Evolutionary conservation across 2,113 vertebrate species (phyloP), one percentile per base, ranked within the genome.

Genomic region (Leptobrachium leishanense): DNA sequence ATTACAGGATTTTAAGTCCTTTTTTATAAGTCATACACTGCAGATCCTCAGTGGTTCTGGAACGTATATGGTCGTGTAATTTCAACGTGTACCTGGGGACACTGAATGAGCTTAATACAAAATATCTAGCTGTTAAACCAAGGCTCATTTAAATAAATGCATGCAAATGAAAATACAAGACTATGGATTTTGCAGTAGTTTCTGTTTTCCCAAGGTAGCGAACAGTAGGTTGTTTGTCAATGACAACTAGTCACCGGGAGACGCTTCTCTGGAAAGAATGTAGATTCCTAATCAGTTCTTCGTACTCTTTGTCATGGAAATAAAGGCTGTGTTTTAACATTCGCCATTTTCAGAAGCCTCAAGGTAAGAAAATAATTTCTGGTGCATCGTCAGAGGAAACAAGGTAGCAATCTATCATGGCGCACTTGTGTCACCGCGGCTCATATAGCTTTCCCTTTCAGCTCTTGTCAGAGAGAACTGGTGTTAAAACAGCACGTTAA

Each of bases 231-330:
- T 50, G 46, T 50, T 50, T 50, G 8, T 50, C 46, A 50, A 50
- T 50, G 46, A 50, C 46, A 8, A 50, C 8, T 50, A 3, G 55
- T 12, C 55, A 59, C 55, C 55, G 13, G 55, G 55, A 59, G 55
- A 59, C 13, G 1, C 11, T 4, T 11, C 55, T 59, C 3, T 59
- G 55, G 1, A 59, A 13, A 59, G 55, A 59, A 59, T 59, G 55
- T 12, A 4, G 13, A 59, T 59, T 59, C 13, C 55, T 59, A 59
- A 43, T 68, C 41, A 68, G 12, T 41, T 43, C 15, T 69, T 55
- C 43, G 1, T 39, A 44, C 13, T 53, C 12, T 69, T 44, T 77
- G 76, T 77, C 76, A 77, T 71, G 57, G 67, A 77, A 15, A 69
- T 54, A 39, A 13, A 42, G 39, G 59, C 10, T 15, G 46, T 50